Evolutionary conservation across 30 jellyfish, hydroid and myxozoan genomes (phyloP), one percentile per base, ranked within the genome.

Genomic region (Chrysaora quinquecirrha): DNA sequence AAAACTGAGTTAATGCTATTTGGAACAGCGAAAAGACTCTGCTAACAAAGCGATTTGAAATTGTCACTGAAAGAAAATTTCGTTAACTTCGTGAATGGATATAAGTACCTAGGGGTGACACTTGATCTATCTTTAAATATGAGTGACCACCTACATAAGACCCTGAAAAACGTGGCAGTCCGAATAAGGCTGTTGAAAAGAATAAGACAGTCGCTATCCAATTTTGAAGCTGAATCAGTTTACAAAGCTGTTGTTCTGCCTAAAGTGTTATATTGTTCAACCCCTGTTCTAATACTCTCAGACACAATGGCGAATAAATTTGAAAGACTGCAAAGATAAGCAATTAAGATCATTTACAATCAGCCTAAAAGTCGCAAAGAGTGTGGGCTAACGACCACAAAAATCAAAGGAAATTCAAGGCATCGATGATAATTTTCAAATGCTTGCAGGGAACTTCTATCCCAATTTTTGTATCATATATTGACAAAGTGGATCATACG

Each of bases 141-240:
- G 86, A 52, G n/a, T n/a, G 93, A 68, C 34, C 93, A 70, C 56
- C 30, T 69, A 69, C 86, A 50, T 46, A 80, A 82, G 86, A 69
- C 91, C 54, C 66, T 82, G 6, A 82, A 56, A 82, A 69, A 71
- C 48, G 86, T 69, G 14, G 81, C 93, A 82, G 87, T 80, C 20
- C 71, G 86, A 67, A 82, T 70, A 43, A 68, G 54, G 80, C 86
- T 69, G 20, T 71, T 82, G 78, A 82, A 69, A 71, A 30, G 93
- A 82, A 82, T 82, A 87, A 82, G 86, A 54, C 76, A 82, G 49
- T 82, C 86, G 70, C 87, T 82, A 35, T 19, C 93, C 75, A 58
- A 46, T 82, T 71, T 3, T 71, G 93, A 80, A 82, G 86, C 78
- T 54, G 92, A 81, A 81, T 68, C 92, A 66, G 52, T 81, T 46